Evolutionary conservation across 2,113 vertebrate genomes (phyloP).

Genomic region (Macquaria ambigua): DNA sequence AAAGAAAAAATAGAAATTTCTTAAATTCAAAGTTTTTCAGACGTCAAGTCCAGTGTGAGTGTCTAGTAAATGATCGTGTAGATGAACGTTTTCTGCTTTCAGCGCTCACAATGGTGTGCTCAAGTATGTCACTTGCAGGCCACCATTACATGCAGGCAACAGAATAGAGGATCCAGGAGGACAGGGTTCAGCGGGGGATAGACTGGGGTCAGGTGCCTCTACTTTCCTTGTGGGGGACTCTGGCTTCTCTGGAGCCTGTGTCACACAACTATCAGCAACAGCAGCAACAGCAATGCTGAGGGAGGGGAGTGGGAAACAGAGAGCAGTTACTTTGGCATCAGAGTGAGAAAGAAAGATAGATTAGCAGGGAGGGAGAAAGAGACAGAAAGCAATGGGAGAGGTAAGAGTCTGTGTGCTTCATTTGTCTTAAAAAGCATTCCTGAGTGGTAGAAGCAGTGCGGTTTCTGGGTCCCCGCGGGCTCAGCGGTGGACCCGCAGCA

Average conservation of each 20-base stretch:
- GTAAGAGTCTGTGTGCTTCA: slow-evolving; percentile 71
- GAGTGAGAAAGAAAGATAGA: slow-evolving; percentile 76
- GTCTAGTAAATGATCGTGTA: not conserved
- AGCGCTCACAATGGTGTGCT: slow-evolving; percentile 80
- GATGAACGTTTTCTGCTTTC: slow-evolving; percentile 21
- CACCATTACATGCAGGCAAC: slow-evolving; percentile 82
- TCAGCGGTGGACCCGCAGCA: slow-evolving; percentile 21
- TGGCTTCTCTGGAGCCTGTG: slow-evolving; percentile 86
- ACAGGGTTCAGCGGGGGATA: slow-evolving; percentile 72
- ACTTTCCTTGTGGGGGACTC: slow-evolving; percentile 87
- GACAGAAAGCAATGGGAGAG: slow-evolving; percentile 73
- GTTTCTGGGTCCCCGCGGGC: slow-evolving; percentile 44
- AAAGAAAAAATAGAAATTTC: slow-evolving; percentile 8
- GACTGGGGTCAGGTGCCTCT: slow-evolving; percentile 80
- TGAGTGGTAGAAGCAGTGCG: slow-evolving; percentile 52
- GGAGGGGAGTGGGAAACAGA: slow-evolving; percentile 82
- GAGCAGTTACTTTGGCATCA: slow-evolving; percentile 77
- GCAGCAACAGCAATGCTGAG: slow-evolving; percentile 84
- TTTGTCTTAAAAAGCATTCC: slow-evolving; percentile 72
- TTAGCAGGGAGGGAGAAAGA: slow-evolving; percentile 63
- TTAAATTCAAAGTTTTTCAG: slow-evolving; percentile 3
- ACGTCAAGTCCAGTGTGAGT: slow-evolving; percentile 35
- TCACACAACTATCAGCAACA: slow-evolving; percentile 86
- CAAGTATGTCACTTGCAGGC: slow-evolving; percentile 82
- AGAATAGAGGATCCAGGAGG: slow-evolving; percentile 81